Percentiles rank a stretch among this genome's conserved stretches.
These are phyloP conservation scores for Peromyscus aztecus DNA, from an alignment of 2,797 vertebrate genomes.

Conservation along the genomic window DNA sequence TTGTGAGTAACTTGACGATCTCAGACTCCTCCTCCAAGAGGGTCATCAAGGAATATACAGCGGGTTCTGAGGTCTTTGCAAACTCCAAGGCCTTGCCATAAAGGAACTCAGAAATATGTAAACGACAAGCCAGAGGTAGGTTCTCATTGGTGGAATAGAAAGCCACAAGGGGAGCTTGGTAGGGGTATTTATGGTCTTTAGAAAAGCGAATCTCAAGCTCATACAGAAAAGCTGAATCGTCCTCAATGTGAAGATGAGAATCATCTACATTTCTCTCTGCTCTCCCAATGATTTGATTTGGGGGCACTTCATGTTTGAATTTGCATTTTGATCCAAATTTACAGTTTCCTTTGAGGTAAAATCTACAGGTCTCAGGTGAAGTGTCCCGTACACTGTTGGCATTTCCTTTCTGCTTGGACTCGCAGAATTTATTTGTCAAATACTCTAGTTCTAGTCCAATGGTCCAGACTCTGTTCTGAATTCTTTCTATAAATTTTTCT, in stretches of 20 bases:
- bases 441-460: conserved; percentile 92
- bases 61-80: conserved; percentile 92
- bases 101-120: conserved; percentile 94
- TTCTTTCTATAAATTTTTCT: conserved; percentile 95
- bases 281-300: conserved; percentile 82
- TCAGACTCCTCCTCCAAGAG: conserved; percentile 93
- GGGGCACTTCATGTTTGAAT: conserved; percentile 93
- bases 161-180: conserved; percentile 95
- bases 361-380: conserved; percentile 91
- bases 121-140: conserved; percentile 91
- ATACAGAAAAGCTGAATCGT: conserved; percentile 89
- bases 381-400: conserved; percentile 73
- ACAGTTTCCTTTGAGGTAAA: conserved; percentile 94
- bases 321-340: conserved; percentile 94
- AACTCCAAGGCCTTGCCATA: conserved; percentile 93
- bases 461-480: conserved; percentile 94
- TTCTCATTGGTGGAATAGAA: conserved; percentile 95
- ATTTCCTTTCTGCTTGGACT: conserved; percentile 77
- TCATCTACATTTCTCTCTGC: conserved; percentile 83
- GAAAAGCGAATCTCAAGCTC: conserved; percentile 97
- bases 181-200: conserved; percentile 94
- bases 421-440: conserved; percentile 86
- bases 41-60: conserved; percentile 94
- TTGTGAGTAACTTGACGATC: conserved; percentile 90
- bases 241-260: conserved; percentile 91